Conservation (phyloP, 2,888 invertebrate species). For the Netelia inedita region DNA sequence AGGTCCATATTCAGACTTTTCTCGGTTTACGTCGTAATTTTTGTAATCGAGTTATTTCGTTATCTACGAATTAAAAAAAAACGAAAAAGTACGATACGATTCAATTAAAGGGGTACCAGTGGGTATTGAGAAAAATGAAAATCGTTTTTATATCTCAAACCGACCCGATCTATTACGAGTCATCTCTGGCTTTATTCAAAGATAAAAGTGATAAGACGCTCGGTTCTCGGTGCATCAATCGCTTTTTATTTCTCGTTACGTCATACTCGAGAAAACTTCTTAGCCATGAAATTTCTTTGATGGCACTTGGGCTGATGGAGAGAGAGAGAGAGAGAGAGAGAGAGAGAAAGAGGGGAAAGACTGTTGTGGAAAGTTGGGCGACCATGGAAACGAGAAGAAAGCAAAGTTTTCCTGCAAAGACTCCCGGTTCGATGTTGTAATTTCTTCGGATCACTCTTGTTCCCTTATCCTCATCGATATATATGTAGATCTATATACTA, state of each 20-base stretch:
- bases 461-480: constrained; percentile 7
- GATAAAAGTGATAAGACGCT: constrained; percentile 7
- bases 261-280: constrained; percentile 38
- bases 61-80: no score
- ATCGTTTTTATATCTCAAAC: background rate
- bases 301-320: background rate
- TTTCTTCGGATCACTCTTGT: constrained; percentile 36
- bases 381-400: constrained; percentile 23
- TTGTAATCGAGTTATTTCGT: background rate
- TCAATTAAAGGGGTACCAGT: no score
- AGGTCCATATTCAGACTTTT: no score
- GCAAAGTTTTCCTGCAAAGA: constrained; percentile 14
- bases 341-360: background rate
- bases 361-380: constrained; percentile 33
- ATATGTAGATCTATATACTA: constrained; percentile 24
- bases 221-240: constrained; percentile 19
- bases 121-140: no score
- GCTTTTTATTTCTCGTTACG: constrained; percentile 10
- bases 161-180: constrained; percentile 37
- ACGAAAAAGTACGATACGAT: no score
- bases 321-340: background rate
- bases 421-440: constrained; percentile 7
- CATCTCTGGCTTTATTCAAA: constrained; percentile 50
- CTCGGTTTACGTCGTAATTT: background rate
- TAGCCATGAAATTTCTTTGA: constrained; percentile 22